phyloP scores from a whole-genome alignment of 2,888 invertebrate species.

The Patella depressa region DNA sequence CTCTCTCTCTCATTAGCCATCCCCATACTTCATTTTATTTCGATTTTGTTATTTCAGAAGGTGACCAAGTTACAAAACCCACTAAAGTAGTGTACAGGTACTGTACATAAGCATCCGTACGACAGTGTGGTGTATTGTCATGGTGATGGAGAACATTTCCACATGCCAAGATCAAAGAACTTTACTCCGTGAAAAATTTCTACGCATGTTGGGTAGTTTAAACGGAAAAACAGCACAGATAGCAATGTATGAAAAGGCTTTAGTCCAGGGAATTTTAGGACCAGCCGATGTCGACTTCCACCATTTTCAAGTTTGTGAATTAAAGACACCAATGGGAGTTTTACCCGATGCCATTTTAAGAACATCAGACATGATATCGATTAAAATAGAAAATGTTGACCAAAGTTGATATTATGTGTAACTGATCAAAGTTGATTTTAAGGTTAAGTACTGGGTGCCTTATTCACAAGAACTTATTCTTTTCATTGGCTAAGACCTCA shows the following conservation, averaged over 20 bases:
- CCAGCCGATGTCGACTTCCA: conserved; percentile 57
- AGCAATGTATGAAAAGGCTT: conserved; percentile 56
- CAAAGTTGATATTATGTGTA: background rate
- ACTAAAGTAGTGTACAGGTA: too few relatives aligned
- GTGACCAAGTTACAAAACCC: too few relatives aligned
- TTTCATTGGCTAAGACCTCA: too few relatives aligned
- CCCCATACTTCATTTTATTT: too few relatives aligned
- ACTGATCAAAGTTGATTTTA: background rate
- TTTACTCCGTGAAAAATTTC: conserved; percentile 62
- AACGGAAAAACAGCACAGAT: conserved; percentile 49
- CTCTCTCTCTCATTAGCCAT: too few relatives aligned
- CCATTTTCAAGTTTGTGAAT: conserved; percentile 51
- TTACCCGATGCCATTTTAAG: conserved; percentile 62
- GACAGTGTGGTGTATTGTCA: too few relatives aligned
- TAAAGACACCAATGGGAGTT: conserved; percentile 64
- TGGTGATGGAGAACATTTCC: too few relatives aligned
- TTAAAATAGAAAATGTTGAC: conserved; percentile 27
- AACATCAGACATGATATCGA: conserved; percentile 52
- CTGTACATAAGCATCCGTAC: too few relatives aligned
- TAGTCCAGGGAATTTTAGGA: conserved; percentile 52
- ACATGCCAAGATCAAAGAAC: conserved; percentile 57
- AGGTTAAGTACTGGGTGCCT: background rate
- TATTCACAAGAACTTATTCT: too few relatives aligned
- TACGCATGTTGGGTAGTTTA: conserved; percentile 57
- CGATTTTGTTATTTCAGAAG: too few relatives aligned